Conservation (phyloP, 2,888 invertebrate species). For the Patella caerulea region DNA sequence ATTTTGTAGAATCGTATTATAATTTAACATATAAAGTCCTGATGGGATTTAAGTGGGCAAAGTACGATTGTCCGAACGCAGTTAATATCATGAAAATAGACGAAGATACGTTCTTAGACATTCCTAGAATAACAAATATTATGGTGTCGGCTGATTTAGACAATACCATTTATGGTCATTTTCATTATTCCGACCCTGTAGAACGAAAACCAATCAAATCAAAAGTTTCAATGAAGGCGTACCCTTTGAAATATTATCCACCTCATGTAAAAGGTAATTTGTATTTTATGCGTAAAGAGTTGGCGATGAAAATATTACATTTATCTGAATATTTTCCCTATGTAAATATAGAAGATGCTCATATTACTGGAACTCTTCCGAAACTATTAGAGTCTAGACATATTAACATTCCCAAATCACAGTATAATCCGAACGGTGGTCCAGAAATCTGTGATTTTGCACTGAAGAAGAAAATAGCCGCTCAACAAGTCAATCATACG, state of each 20-base stretch:
- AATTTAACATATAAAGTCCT: constrained; percentile 66
- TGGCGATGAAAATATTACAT: constrained; percentile 37
- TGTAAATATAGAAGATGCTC: constrained; percentile 54
- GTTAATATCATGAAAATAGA: constrained; percentile 61
- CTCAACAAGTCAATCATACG: constrained; percentile 6
- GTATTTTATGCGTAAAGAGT: constrained; percentile 47
- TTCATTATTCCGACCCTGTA: constrained; percentile 13
- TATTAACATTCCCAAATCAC: constrained; percentile 8
- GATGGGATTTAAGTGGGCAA: constrained; percentile 62
- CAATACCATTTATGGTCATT: constrained; percentile 16
- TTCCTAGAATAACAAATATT: constrained; percentile 65
- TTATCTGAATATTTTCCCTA: constrained; percentile 48
- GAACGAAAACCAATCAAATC: constrained; percentile 41
- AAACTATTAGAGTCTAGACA: constrained; percentile 32
- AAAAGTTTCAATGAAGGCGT: constrained; percentile 37
- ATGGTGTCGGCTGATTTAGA: constrained; percentile 13
- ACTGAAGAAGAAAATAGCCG: constrained; percentile 13
- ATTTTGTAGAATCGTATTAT: constrained; percentile 62
- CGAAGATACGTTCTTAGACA: constrained; percentile 65
- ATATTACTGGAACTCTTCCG: constrained; percentile 51
- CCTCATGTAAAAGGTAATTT: constrained; percentile 46
- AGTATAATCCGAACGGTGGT: constrained; percentile 5
- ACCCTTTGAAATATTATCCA: constrained; percentile 42
- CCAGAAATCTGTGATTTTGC: constrained; percentile 19
- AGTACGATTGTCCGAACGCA: constrained; percentile 53